Base-by-base conservation (phyloP, 2,113 vertebrate genomes). In the Bambusicola thoracicus region DNA sequence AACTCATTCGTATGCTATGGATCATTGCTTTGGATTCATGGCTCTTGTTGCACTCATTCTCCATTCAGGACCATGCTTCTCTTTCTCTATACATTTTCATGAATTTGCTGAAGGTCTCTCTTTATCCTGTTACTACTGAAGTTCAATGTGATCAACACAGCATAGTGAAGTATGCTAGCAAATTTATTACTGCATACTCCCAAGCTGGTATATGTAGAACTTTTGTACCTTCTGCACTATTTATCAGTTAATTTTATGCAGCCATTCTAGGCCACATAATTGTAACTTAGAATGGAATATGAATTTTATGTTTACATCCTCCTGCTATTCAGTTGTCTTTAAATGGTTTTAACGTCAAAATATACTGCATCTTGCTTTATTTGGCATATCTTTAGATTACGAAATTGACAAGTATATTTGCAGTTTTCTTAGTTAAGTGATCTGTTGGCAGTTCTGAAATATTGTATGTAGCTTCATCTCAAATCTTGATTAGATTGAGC, bases 291-390 rank as follows among this genome's bases (percentile, higher is more conserved):
- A 70, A 78, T 24, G 6, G 2, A 82, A 4, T 13, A 40, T 3
- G 2, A 41, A 11, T 27, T 87, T 32, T 30, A 27, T 18, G 30
- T 1, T 15, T 15, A 51, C 51, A 11, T 48, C 36, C 30, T 1
- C 4, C n/a, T 58, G 13, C 43, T 88, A 75, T 18, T 11, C 85
- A 58, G 46, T 7, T 13, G 14, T 41, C 11, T 75, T 75, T 67
- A 75, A 81, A 55, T 25, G 5, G 27, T n/a, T 78, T 58, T 69
- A n/a, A 21, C 10, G 11, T 72, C 58, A 65, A 65, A 92, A 68
- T 27, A 34, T 4, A 30, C 5, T 19, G 9, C 0, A 0, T 15
- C 30, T 51, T 62, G 22, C 15, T 67, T 67, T 81, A 59, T 44
- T 48, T 55, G 32, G 46, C 22, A 75, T 18, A 48, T 10, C 8